A percentile compares a stretch with the other conserved stretches of the same genome.
phyloP scores from a whole-genome alignment of 2,888 invertebrate species.

The Orthosia incerta region DNA sequence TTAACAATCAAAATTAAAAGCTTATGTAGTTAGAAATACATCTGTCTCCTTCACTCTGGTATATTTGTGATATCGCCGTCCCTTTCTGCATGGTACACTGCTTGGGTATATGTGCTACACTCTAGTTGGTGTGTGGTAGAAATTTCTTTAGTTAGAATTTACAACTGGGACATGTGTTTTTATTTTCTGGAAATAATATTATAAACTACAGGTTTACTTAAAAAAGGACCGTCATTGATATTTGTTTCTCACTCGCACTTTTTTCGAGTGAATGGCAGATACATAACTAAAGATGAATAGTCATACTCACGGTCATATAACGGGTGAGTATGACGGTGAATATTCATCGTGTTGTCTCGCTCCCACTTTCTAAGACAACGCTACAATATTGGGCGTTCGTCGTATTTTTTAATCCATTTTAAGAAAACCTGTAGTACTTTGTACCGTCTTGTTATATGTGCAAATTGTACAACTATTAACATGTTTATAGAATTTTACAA shows the following conservation, averaged over 20 bases:
- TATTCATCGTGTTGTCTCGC: background rate
- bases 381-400: background rate
- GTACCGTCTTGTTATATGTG: constrained; percentile 49
- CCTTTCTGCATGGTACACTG: constrained; percentile 80
- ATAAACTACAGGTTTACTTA: constrained; percentile 30
- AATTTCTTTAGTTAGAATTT: constrained; percentile 47
- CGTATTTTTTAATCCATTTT: constrained; percentile 15
- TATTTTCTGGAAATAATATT: constrained; percentile 29
- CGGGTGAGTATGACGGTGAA: background rate
- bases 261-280: background rate
- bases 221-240: background rate
- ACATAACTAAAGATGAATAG: background rate
- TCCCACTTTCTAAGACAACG: background rate
- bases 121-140: constrained; percentile 64
- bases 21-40: constrained; percentile 71
- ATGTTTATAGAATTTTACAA: background rate
- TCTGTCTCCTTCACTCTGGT: constrained; percentile 71
- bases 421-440: constrained; percentile 28
- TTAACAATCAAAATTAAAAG: constrained; percentile 54
- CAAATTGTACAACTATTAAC: constrained; percentile 4
- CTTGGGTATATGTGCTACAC: constrained; percentile 81
- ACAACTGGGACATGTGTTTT: constrained; percentile 55
- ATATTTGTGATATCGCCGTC: constrained; percentile 66
- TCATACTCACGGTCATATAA: background rate
- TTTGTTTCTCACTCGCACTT: background rate